phyloP scores from a whole-genome alignment of 1,140 invertebrate species.

The Bradysia coprophila region DNA sequence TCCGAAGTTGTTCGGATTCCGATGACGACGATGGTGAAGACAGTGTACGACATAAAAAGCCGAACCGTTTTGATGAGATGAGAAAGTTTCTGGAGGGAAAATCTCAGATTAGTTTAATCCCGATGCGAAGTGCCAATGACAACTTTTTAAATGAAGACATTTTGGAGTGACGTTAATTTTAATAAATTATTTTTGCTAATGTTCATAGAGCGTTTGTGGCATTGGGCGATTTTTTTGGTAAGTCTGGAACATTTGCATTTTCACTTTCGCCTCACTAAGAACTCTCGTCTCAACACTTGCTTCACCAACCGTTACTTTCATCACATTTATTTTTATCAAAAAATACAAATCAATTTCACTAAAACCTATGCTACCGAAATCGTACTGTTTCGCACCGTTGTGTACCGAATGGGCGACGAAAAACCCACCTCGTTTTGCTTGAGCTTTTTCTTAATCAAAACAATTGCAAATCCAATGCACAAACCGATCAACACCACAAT shows the following conservation, averaged over 20 bases:
- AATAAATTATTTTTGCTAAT: background rate
- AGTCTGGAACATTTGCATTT: no score
- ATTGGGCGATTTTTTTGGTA: no score
- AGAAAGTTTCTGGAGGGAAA: conserved; percentile 21
- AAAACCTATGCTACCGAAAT: conserved; percentile 7
- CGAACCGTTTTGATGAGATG: conserved; percentile 20
- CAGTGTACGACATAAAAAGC: conserved; percentile 13
- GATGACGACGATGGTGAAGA: conserved; percentile 10
- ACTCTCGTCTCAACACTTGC: no score
- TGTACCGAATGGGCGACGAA: conserved; percentile 15
- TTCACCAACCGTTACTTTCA: no score
- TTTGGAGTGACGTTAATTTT: conserved; percentile 9
- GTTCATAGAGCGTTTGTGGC: no score
- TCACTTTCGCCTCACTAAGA: no score
- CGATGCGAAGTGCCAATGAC: conserved; percentile 5
- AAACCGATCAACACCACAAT: conserved; percentile 17
- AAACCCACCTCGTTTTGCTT: background rate
- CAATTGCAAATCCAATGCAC: conserved; percentile 17
- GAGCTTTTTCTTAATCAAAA: conserved; percentile 2
- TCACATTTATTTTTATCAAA: no score
- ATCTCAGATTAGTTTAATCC: conserved; percentile 15
- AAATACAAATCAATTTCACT: no score
- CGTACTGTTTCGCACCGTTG: conserved; percentile 19
- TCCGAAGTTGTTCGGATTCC: background rate
- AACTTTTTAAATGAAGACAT: conserved; percentile 13